These are phyloP conservation scores for Hippocampus zosterae DNA, from an alignment of 2,113 vertebrate genomes.

Conservation along the genomic window DNA sequence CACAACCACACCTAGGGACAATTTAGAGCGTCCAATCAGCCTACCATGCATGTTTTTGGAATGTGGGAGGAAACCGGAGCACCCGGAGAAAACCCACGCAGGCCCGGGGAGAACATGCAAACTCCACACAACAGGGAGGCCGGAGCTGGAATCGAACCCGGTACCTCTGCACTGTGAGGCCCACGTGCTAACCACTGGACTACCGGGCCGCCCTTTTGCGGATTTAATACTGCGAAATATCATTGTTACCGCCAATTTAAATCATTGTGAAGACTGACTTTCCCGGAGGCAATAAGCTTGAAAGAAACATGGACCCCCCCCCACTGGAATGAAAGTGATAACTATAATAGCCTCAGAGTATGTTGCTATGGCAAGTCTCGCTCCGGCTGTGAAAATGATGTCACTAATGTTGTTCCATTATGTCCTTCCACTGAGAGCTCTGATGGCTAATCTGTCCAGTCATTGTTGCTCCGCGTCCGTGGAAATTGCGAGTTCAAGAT, in stretches of 20 bases:
- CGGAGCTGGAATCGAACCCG: too few species aligned
- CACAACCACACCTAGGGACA: too few species aligned
- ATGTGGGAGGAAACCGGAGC: too few species aligned
- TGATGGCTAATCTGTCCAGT: conserved; percentile 7
- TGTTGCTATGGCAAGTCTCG: conserved; percentile 4
- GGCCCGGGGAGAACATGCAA: too few species aligned
- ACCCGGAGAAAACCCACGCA: too few species aligned
- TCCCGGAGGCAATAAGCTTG: background rate
- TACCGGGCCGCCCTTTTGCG: too few species aligned
- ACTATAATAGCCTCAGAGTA: conserved; percentile 1
- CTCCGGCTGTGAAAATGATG: conserved; percentile 9
- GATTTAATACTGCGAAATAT: background rate
- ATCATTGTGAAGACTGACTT: background rate
- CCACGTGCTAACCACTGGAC: too few species aligned
- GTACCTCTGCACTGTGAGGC: too few species aligned
- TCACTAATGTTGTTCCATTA: conserved; percentile 21
- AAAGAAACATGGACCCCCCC: background rate
- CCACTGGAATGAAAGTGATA: background rate
- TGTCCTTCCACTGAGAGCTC: conserved; percentile 3
- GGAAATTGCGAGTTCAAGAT: background rate
- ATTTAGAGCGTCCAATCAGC: too few species aligned
- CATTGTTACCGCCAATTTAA: background rate
- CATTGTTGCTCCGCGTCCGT: conserved; percentile 4
- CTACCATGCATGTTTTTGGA: too few species aligned
- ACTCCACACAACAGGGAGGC: too few species aligned